Evolutionary conservation across 2,797 vertebrate genomes (phyloP).

Genomic region (Molossus molossus): DNA sequence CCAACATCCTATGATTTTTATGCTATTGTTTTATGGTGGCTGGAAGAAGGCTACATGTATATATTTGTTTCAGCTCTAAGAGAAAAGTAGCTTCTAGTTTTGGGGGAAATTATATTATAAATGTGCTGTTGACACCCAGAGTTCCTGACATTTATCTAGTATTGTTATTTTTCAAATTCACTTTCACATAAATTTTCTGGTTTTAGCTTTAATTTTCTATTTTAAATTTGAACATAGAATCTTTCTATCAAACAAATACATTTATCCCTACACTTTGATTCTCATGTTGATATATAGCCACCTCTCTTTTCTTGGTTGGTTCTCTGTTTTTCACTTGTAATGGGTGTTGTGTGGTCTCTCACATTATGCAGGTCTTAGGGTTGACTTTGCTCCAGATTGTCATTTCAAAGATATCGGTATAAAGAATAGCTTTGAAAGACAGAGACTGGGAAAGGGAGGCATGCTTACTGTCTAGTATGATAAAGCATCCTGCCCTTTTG

Average conservation of each 20-base stretch:
- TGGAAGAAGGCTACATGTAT: neutral
- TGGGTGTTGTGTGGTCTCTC: neutral
- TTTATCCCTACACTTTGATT: neutral
- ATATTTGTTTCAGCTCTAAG: neutral
- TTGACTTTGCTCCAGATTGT: slow-evolving; percentile 25
- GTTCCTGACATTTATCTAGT: neutral
- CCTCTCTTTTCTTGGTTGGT: neutral
- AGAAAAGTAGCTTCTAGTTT: slow-evolving; percentile 3
- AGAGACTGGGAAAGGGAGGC: neutral
- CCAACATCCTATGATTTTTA: neutral
- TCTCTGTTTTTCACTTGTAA: neutral
- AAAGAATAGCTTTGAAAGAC: neutral
- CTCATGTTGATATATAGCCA: neutral
- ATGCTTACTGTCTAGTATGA: neutral
- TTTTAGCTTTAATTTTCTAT: slow-evolving; percentile 35
- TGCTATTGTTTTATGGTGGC: neutral
- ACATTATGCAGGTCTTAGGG: neutral
- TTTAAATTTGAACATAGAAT: slow-evolving; percentile 3
- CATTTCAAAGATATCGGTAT: neutral
- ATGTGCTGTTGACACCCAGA: neutral
- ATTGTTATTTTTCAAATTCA: slow-evolving; percentile 33
- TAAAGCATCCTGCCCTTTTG: neutral
- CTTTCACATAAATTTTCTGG: slow-evolving; percentile 15
- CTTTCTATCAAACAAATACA: neutral
- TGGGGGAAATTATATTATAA: slow-evolving; percentile 19